Base-by-base conservation (phyloP, 2,113 vertebrate species). In the Montifringilla adamsi region DNA sequence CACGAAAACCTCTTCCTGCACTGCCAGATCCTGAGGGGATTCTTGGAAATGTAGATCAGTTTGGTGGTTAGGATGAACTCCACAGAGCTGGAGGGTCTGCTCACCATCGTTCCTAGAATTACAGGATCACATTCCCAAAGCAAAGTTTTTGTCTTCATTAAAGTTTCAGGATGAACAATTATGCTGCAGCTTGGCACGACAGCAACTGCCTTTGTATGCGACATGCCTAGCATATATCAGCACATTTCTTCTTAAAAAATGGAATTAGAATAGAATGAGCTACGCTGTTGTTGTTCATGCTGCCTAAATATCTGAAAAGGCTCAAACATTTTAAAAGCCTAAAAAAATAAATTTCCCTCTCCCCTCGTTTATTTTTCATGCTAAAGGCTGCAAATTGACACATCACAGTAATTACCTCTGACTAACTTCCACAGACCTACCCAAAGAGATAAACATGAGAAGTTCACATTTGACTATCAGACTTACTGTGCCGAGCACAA, bases 401-500 rank as follows among this genome's bases (percentile, higher is more conserved):
- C 95, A 96, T 98, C 96, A 96, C 87, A 93, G 92, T 97, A 97
- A 96, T 95, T 93, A 95, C 89, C 94, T 95, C 88, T 95, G 95
- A 96, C 91, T 96, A 95, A 96, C 87, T 94, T 92, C 75, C 93
- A 72, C 3, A 95, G 95, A 96, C 95, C 94, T 89, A 96, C 73
- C 74, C 88, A 89, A 94, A 96, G 95, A 97, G 95, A 96, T 93
- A 96, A 95, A 95, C 89, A 89, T 79, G 94, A 97, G 91, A 95
- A 93, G 83, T 90, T 96, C 93, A 94, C 96, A 86, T 84, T 94
- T 96, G 95, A 88, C 93, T 96, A 68, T 94, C 96, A 94, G 95
- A 93, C 41, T 68, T 88, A 89, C 63, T 92, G 96, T 72, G 95
- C 91, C 27, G 72, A 95, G 77, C 74, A 94, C 93, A 96, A 97